phyloP scores from a whole-genome alignment of 2,797 vertebrate genomes.

The Malurus leucopterus region DNA sequence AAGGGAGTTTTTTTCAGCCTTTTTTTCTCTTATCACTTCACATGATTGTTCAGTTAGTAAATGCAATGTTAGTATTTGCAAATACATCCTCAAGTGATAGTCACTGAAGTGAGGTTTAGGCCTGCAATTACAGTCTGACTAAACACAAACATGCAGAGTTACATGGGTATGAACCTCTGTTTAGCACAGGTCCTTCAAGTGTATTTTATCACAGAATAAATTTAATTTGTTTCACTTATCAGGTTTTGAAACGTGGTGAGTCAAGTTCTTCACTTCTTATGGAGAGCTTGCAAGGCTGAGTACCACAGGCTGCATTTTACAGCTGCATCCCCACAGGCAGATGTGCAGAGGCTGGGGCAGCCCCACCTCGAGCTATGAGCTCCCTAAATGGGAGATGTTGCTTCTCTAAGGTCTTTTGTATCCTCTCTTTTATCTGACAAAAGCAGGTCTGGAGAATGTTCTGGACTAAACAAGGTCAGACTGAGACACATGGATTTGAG shows the following conservation, averaged over 20 bases:
- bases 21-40: background rate
- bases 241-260: background rate
- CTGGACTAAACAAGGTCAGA: background rate
- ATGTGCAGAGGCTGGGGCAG: background rate
- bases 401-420: background rate
- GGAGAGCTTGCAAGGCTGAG: background rate
- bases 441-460: background rate
- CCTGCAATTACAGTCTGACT: background rate
- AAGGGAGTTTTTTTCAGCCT: too few species aligned
- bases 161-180: accelerated
- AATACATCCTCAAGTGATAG: background rate
- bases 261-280: background rate
- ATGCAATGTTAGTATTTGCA: background rate
- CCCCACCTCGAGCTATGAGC: accelerated
- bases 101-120: background rate
- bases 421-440: background rate
- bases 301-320: background rate
- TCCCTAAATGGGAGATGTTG: background rate
- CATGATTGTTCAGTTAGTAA: background rate
- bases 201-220: background rate
- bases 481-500: background rate
- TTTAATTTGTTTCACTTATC: background rate
- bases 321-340: background rate
- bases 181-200: background rate
- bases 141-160: background rate